Percentiles rank a stretch among this genome's conserved stretches.
Evolutionary conservation across 2,888 invertebrate genomes (phyloP).

Genomic region (Leptinotarsa tumamoca): DNA sequence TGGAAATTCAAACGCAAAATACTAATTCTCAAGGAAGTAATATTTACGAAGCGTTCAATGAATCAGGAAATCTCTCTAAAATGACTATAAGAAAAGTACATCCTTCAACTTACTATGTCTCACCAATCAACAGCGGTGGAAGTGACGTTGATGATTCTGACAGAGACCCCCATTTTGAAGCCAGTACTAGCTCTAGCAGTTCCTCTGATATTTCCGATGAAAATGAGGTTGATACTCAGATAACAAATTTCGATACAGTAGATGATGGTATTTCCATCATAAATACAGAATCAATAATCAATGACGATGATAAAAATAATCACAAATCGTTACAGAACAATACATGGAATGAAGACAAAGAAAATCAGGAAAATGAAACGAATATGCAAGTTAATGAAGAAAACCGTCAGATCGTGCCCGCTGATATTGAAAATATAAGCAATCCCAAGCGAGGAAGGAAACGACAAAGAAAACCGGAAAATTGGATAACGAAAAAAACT

Average conservation of each 20-base stretch:
- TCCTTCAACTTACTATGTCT: too few species aligned
- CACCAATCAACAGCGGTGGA: too few species aligned
- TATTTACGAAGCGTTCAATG: too few species aligned
- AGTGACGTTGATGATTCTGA: neutral
- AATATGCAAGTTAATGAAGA: neutral
- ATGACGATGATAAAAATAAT: neutral
- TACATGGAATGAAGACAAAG: neutral
- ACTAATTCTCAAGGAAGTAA: too few species aligned
- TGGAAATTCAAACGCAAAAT: too few species aligned
- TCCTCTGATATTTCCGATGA: neutral
- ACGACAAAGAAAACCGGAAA: constrained; percentile 9
- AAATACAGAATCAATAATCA: neutral
- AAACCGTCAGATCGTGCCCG: neutral
- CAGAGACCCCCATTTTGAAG: neutral
- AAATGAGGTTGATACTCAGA: constrained; percentile 1
- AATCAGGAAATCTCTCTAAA: too few species aligned
- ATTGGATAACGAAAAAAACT: constrained; percentile 14
- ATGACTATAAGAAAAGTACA: too few species aligned
- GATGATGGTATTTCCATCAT: neutral
- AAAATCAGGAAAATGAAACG: neutral
- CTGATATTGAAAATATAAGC: neutral
- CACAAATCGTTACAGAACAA: neutral
- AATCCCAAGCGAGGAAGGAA: constrained; percentile 4
- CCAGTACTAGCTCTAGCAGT: neutral
- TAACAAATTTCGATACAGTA: neutral